Conservation (phyloP, 2,797 vertebrate species). For the Coranthus polyacanthus region DNA sequence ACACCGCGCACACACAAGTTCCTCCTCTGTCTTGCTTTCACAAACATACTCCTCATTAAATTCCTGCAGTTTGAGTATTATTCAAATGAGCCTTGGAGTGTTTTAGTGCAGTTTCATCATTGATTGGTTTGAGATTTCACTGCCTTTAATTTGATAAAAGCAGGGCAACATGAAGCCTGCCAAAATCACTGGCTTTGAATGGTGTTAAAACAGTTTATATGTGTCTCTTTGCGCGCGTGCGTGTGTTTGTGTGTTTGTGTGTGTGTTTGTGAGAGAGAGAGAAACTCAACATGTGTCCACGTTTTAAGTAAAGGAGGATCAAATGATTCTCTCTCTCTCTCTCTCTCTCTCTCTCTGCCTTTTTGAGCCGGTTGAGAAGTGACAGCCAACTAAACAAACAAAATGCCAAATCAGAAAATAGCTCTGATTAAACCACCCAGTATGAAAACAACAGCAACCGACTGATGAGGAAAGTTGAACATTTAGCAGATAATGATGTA, state of each 20-base stretch:
- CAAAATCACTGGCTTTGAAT: conserved; percentile 54
- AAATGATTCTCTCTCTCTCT: conserved; percentile 45
- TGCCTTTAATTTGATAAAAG: conserved; percentile 65
- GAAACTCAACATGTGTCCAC: conserved; percentile 29
- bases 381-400: not conserved
- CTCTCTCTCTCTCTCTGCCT: conserved; percentile 24
- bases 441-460: not conserved
- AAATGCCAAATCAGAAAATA: not conserved
- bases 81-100: conserved; percentile 57
- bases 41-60: conserved; percentile 49
- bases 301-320: conserved; percentile 46
- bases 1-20: conserved; percentile 14
- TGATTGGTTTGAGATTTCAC: conserved; percentile 63
- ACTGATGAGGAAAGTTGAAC: not conserved
- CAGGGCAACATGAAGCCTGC: conserved; percentile 45
- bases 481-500: too few relatives aligned
- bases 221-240: too few relatives aligned
- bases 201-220: conserved; percentile 24
- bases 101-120: conserved; percentile 62
- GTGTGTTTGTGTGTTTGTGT: conserved; percentile 27
- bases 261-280: not conserved
- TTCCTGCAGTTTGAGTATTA: conserved; percentile 46
- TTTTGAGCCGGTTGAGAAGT: conserved; percentile 19
- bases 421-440: not conserved
- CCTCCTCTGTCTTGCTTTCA: conserved; percentile 15